Percentiles rank a stretch among this genome's conserved stretches.
phyloP scores from a whole-genome alignment of 2,113 vertebrate species.

The Aplodontia rufa region DNA sequence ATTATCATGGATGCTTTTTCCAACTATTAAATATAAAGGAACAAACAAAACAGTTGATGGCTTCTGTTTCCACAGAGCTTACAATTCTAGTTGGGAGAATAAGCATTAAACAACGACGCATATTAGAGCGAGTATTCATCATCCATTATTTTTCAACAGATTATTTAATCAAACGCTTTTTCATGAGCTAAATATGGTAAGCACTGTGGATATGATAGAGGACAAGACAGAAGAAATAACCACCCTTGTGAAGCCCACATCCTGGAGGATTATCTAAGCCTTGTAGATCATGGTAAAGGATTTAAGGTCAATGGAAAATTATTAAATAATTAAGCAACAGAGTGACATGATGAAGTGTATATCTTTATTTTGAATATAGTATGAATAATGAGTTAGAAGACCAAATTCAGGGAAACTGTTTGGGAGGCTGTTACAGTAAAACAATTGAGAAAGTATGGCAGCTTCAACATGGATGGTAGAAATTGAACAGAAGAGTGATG shows the following conservation, averaged over 20 bases:
- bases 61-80: not conserved
- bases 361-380: not conserved
- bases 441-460: not conserved
- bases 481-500: not conserved
- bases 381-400: not conserved
- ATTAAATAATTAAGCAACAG: not conserved
- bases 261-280: not conserved
- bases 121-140: not conserved
- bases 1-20: not conserved
- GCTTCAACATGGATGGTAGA: not conserved
- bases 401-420: not conserved
- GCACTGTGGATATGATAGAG: not conserved
- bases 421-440: not conserved
- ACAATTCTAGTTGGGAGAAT: not conserved
- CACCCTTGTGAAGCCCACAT: not conserved
- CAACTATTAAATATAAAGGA: not conserved
- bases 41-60: not conserved
- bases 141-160: not conserved
- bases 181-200: not conserved
- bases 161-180: not conserved
- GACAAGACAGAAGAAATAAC: not conserved
- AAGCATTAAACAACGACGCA: not conserved
- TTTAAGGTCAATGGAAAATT: conserved; percentile 17
- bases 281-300: not conserved
- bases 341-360: not conserved